Percentiles rank a stretch among this genome's conserved stretches.
These are phyloP conservation scores for Amiota mariae DNA, from an alignment of 2,888 invertebrate species.

Conservation along the genomic window DNA sequence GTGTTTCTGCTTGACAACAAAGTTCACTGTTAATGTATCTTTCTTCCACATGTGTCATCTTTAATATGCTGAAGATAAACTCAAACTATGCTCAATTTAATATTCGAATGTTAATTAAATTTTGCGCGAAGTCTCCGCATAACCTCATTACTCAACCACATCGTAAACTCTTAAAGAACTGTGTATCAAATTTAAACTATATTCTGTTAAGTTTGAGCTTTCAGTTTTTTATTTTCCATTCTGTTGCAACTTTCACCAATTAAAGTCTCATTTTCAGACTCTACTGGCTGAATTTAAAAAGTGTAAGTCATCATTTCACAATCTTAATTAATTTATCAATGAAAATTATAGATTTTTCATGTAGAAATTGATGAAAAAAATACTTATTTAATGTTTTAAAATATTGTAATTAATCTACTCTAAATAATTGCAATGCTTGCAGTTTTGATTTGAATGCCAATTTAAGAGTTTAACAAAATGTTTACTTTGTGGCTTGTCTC, in stretches of 20 bases:
- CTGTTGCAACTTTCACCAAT: background rate
- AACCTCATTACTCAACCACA: background rate
- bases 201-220: too few relatives aligned
- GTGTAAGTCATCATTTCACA: background rate
- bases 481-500: background rate
- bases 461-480: too few relatives aligned
- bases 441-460: background rate
- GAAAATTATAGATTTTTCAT: slow-evolving; percentile 7
- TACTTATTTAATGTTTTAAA: too few relatives aligned
- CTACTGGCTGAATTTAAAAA: background rate
- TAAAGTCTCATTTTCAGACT: background rate
- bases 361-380: too few relatives aligned
- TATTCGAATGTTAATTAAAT: background rate
- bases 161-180: too few relatives aligned
- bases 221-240: too few relatives aligned
- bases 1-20: too few relatives aligned
- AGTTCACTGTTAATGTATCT: slow-evolving; percentile 52
- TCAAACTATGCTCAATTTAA: too few relatives aligned
- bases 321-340: slow-evolving; percentile 18
- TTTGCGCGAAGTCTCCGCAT: background rate
- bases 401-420: background rate
- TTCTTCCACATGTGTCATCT: slow-evolving; percentile 48
- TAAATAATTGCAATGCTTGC: slow-evolving; percentile 13
- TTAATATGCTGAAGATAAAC: too few relatives aligned
- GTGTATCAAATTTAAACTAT: too few relatives aligned